Evolutionary conservation across 2,113 vertebrate genomes (phyloP), one percentile per base, ranked within the genome.

Genomic region (Myotis brandtii): DNA sequence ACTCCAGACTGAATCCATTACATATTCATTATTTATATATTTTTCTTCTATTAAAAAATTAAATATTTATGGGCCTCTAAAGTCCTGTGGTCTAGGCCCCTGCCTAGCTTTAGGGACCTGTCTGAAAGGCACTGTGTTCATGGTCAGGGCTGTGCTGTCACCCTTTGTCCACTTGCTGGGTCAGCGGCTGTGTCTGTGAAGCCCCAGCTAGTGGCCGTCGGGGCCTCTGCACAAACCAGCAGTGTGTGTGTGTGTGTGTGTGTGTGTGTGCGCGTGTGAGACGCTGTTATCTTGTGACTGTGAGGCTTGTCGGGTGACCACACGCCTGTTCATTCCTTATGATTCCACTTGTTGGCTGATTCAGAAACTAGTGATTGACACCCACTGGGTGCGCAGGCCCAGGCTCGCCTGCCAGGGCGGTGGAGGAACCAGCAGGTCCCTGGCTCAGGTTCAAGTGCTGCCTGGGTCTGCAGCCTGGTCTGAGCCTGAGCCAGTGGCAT

Each of bases 281-380:
- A 34, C 52, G n/a, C 40, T 23, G 9, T 3, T 30, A 54, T 79
- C 79, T 54, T 73, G 54, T 89, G 93, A 91, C 32, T 21, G 27
- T 0, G 32, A 75, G 66, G 69, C 34, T 7, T 16, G 79, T 54
- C 37, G 43, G 16, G n/a, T 86, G 72, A 96, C 32, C 56, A 56
- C 70, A 34, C 7, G 34, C 25, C 79, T 84, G n/a, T 59, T 94
- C 69, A 73, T 79, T 87, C 32, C 25, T 69, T 30, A 23, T 64
- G 32, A 43, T 76, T 94, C 77, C 16, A 37, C 69, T 21, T 59
- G 46, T 73, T 67, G 23, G 11, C 56, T 86, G 92, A 93, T 18
- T 96, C 84, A 95, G 69, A 79, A 16, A 3, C 76, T 92, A 73
- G 48, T n/a, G 52, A 64, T 3, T n/a, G 81, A 86, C 69, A 93